Evolutionary conservation across 2,888 invertebrate genomes (phyloP), one percentile per base, ranked within the genome.

Genomic region (Mantis religiosa): DNA sequence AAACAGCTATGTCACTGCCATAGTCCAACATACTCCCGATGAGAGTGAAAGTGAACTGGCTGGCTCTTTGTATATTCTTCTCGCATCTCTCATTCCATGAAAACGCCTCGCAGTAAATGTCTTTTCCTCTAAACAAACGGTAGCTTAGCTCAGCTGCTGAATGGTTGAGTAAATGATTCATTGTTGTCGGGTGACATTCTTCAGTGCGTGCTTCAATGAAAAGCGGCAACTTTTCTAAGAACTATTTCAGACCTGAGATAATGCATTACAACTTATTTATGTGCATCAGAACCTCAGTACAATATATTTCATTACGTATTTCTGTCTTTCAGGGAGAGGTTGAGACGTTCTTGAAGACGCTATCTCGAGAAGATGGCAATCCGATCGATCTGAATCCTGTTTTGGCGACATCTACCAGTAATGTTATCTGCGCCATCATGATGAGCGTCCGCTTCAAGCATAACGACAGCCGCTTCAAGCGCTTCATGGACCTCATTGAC

Each of bases 401-500:
- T 28, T 95, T 98, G 88, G 96, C 97, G 83, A 95, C 97, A 91
- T 96, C 97, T 54, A 96, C 98, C 91, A 97, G 97, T 92, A 98
- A 98, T 93, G 98, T 98, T 7, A 98, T 98, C 91, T 98, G 98
- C 93, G 97, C 97, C 90, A 95, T 98, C 91, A 95, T 98, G 92
- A 98, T 98, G 98, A 97, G 97, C 71, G 96, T 97, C 7, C 95
- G 97, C 83, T 98, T 98, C 93, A 95, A 96, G 89, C 95, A 96
- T 91, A 96, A 97, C 88, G 98, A 98, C 92, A 93, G 94, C 8
- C 95, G 96, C 88, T 98, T 98, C 93, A 94, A 95, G 88, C 95
- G 97, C 89, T 97, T 98, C 92, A 97, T 97, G 95, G 94, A 95
- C 91, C 94, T 98, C n/a, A 97, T 98, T 91, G 98, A 98, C 92